Conservation (phyloP, 1,140 invertebrate species). For the Aphidius ervi region DNA sequence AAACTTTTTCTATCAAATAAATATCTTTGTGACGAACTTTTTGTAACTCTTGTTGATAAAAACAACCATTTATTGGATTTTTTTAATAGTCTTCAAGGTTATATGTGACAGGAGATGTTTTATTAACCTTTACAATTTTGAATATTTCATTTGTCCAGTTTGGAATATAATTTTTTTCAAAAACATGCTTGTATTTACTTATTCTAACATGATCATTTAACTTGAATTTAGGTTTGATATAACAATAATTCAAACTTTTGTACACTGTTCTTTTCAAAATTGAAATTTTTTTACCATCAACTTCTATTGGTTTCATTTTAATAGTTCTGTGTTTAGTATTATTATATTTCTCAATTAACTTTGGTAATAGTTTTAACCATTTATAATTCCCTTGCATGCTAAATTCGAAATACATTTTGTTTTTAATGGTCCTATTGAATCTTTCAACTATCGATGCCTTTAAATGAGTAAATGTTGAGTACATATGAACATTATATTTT, state of each 20-base stretch:
- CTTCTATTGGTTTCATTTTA: conserved; percentile 6
- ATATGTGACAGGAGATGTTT: neutral
- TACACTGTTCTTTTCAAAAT: neutral
- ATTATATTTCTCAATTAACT: conserved; percentile 11
- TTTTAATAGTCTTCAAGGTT: neutral
- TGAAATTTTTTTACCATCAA: neutral
- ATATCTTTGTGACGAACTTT: neutral
- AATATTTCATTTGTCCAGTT: conserved; percentile 11
- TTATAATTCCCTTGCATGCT: conserved; percentile 6
- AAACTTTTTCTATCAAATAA: neutral
- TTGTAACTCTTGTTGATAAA: neutral
- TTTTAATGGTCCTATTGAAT: neutral
- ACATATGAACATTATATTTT: neutral
- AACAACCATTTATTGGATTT: neutral
- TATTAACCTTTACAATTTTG: neutral
- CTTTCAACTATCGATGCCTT: conserved; percentile 10
- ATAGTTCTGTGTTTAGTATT: conserved; percentile 9
- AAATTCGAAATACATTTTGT: conserved; percentile 3
- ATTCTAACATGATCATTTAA: conserved; percentile 3
- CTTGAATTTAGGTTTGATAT: neutral
- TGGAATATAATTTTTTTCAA: neutral
- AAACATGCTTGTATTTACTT: conserved; percentile 6
- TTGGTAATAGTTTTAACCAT: conserved; percentile 7
- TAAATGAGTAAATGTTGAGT: neutral
- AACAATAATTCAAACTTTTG: neutral